Evolutionary conservation across 1,140 invertebrate species (phyloP).

Genomic region (Littorina saxatilis): DNA sequence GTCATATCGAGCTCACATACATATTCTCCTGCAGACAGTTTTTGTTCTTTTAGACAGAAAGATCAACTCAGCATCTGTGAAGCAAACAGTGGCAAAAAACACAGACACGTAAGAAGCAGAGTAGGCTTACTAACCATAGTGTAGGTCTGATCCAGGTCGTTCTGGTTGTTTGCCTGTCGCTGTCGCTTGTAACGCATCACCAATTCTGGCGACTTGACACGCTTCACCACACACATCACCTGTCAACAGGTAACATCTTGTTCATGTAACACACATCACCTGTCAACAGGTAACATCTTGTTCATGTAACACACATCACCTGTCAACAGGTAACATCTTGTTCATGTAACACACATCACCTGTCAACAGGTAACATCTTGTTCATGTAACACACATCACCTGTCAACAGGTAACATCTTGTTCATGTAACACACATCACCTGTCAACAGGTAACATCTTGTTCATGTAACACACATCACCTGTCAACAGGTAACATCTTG

Average conservation of each 20-base stretch:
- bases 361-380: no score
- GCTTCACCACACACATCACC: constrained; percentile 62
- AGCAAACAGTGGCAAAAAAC: no score
- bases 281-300: constrained; percentile 28
- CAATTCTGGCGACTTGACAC: constrained; percentile 46
- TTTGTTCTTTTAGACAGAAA: no score
- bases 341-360: no score
- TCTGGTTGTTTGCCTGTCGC: constrained; percentile 47
- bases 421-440: constrained; percentile 4
- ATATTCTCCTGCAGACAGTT: no score
- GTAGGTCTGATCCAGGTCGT: constrained; percentile 10
- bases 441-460: not conserved
- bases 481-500: not conserved
- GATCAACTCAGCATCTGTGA: no score
- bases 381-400: no score
- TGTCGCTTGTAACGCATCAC: constrained; percentile 52
- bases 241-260: constrained; percentile 32
- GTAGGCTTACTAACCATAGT: constrained; percentile 18
- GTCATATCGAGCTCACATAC: no score
- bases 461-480: no score
- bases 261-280: constrained; percentile 56
- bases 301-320: no score
- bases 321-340: no score
- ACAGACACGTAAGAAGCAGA: no score
- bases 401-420: not conserved